phyloP scores from a whole-genome alignment of 37 sponge, comb jelly and placozoan genomes.

The Halichondria panicea region DNA sequence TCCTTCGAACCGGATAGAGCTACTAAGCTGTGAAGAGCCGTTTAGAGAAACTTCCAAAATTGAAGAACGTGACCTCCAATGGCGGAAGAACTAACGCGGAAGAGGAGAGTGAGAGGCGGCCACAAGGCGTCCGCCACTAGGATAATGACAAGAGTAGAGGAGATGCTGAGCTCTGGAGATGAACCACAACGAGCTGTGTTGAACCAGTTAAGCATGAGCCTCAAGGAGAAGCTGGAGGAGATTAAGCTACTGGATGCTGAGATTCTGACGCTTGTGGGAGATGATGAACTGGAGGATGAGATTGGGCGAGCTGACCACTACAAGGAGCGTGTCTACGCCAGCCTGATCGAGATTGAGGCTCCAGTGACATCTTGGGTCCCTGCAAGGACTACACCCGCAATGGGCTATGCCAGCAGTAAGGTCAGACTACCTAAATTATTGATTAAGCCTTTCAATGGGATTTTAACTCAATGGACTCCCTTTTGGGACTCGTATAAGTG shows the following conservation, averaged over 20 bases:
- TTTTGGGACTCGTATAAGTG: conserved; percentile 52
- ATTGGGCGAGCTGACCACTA: conserved; percentile 26
- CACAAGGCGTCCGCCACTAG: conserved; percentile 29
- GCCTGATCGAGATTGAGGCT: background rate
- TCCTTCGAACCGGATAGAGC: too few relatives aligned
- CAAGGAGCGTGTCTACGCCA: background rate
- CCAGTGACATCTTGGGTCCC: background rate
- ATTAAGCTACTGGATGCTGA: conserved; percentile 28
- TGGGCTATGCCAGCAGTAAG: background rate
- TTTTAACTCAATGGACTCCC: conserved; percentile 29
- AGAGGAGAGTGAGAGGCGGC: conserved; percentile 21
- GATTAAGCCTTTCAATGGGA: conserved; percentile 30
- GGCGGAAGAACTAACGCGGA: conserved; percentile 3
- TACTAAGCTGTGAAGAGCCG: too few relatives aligned
- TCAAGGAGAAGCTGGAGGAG: conserved; percentile 38
- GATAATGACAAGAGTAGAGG: conserved; percentile 6
- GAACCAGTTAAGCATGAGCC: conserved; percentile 15
- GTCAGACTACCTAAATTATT: conserved; percentile 23
- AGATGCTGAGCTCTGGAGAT: background rate
- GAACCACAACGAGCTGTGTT: conserved; percentile 1
- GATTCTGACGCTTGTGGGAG: conserved; percentile 10
- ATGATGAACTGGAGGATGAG: conserved; percentile 24
- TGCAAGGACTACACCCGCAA: background rate
- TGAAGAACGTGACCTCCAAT: too few relatives aligned
- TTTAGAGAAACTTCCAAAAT: too few relatives aligned